Evolutionary conservation across 1,140 invertebrate genomes (phyloP), one percentile per base, ranked within the genome.

Genomic region (Bemisia tabaci): DNA sequence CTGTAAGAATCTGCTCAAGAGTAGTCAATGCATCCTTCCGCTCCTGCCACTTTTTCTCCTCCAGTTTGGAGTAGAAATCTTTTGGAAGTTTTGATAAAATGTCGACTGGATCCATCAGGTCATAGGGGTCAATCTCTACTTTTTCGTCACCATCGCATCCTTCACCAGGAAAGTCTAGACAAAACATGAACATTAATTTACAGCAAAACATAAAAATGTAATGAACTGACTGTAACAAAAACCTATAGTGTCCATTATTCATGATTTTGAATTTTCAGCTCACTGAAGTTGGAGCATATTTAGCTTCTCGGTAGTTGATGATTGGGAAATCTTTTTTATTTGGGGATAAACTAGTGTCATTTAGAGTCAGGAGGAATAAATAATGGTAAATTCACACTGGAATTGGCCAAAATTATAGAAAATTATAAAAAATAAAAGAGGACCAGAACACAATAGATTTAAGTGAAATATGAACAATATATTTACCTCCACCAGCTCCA

Each of bases 1-100:
- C 81, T 68, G 89, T 87, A 1, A 94, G 75, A 1, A 97, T 75
- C 66, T 83, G 83, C 66, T 96, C 89, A 0, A 97, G 76, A 1
- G 79, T 79, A 72, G 95, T 92, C 2, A 99, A 73, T 0, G 88
- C 87, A 76, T 98, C 93, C 76, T 97, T 97, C 11, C 97, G 82
- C 63, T 98, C 92, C 73, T 94, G 90, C 97, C 97, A 99, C 74
- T 98, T 98, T 75, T 97, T 98, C 0, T 91, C 90, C 77, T 98
- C 95, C 33, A 94, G 71, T 78, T 96, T 94, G 9, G 97, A 94
- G 74, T 90, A 96, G 77, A 97, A 99, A 77, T 97, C 92, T 81
- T 95, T 95, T 0, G 94, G 94, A 24, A 98, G 75, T 76, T 95
- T 90, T 1, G 90, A 87, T 0, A 98, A 74, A 72, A 99, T 94